Conservation (phyloP, 2,797 vertebrate species). For the Tragelaphus eurycerus region DNA sequence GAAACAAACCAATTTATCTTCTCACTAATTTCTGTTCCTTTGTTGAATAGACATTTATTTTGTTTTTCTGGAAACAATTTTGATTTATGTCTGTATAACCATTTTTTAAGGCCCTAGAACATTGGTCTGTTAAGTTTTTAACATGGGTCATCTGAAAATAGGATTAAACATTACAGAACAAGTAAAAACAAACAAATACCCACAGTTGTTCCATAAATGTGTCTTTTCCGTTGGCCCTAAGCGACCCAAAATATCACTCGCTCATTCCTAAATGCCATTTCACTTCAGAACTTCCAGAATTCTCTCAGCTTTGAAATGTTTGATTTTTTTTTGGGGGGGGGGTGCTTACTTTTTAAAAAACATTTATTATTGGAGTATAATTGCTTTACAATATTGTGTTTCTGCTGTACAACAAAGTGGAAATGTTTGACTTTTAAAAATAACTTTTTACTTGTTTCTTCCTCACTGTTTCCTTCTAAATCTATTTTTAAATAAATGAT, state of each 20-base stretch:
- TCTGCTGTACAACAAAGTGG: not conserved
- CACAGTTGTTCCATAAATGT: not conserved
- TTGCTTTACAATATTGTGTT: not conserved
- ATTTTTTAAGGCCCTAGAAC: not conserved
- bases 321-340: not conserved
- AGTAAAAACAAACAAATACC: constrained; percentile 46
- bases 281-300: not conserved
- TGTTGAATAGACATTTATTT: not conserved
- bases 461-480: not conserved
- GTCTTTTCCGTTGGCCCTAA: constrained; percentile 1
- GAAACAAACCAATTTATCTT: not conserved
- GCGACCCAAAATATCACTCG: not conserved
- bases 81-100: not conserved
- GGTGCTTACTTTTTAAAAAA: not conserved
- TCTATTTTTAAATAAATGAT: constrained; percentile 5
- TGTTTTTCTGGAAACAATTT: constrained; percentile 32
- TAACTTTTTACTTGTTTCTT: not conserved
- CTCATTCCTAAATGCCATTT: constrained; percentile 19
- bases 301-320: constrained; percentile 18
- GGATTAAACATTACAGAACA: not conserved
- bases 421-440: constrained; percentile 41
- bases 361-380: not conserved
- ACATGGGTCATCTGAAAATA: constrained; percentile 37
- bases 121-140: not conserved
- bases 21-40: not conserved